phyloP scores from a whole-genome alignment of 2,888 invertebrate genomes.

The Nephrocerus scutellatus region DNA sequence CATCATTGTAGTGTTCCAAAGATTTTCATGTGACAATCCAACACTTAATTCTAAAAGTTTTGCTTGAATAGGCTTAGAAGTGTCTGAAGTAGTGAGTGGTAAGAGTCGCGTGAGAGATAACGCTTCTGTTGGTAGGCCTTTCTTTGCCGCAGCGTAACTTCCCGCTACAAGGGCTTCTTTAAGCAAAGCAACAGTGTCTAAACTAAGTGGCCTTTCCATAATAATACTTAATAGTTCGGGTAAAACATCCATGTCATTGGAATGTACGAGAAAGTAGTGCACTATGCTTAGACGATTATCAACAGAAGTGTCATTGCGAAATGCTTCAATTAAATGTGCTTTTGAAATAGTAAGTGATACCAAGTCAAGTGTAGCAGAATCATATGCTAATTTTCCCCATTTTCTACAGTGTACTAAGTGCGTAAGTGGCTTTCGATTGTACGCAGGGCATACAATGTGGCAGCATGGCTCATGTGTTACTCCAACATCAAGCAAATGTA shows the following conservation, averaged over 20 bases:
- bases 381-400: conserved; percentile 48
- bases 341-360: conserved; percentile 60
- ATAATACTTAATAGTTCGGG: conserved; percentile 62
- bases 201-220: conserved; percentile 55
- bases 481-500: conserved; percentile 78
- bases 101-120: conserved; percentile 60
- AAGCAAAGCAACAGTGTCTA: conserved; percentile 55
- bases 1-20: conserved; percentile 79
- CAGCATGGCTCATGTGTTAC: conserved; percentile 76
- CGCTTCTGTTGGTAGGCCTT: conserved; percentile 67
- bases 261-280: conserved; percentile 75
- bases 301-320: conserved; percentile 58
- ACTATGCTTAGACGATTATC: conserved; percentile 73
- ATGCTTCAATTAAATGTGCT: conserved; percentile 61
- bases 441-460: conserved; percentile 63
- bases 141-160: conserved; percentile 63
- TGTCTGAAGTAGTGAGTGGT: conserved; percentile 58
- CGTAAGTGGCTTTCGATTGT: conserved; percentile 48
- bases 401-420: conserved; percentile 58
- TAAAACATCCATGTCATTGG: conserved; percentile 65
- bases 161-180: conserved; percentile 76
- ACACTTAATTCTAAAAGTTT: conserved; percentile 51
- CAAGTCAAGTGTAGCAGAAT: conserved; percentile 65
- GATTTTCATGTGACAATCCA: conserved; percentile 63
- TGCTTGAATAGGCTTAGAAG: conserved; percentile 43